These are phyloP conservation scores for Anomalospiza imberbis DNA, from an alignment of 2,797 vertebrate genomes.

Conservation along the genomic window DNA sequence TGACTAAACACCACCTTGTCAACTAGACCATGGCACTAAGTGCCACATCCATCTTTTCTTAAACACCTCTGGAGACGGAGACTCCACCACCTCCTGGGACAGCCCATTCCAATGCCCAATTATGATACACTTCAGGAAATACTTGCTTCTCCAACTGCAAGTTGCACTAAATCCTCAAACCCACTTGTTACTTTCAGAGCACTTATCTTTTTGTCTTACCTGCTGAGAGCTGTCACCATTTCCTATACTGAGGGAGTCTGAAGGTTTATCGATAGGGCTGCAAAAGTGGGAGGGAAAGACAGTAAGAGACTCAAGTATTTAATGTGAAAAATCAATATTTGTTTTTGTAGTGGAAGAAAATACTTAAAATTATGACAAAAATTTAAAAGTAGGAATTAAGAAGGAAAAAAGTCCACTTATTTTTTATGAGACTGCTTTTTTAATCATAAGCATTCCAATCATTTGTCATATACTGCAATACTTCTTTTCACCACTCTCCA, in stretches of 20 bases:
- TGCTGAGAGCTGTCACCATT: slow-evolving; percentile 95
- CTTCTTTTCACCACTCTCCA: background rate
- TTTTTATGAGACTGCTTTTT: background rate
- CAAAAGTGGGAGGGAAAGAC: slow-evolving; percentile 45
- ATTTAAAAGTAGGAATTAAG: background rate
- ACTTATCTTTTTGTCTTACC: slow-evolving; percentile 74
- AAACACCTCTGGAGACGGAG: background rate
- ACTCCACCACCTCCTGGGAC: background rate
- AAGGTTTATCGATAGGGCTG: slow-evolving; percentile 94
- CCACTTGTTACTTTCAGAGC: background rate
- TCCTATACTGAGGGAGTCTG: slow-evolving; percentile 91
- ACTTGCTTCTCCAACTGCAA: background rate
- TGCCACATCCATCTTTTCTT: background rate
- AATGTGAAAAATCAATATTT: background rate
- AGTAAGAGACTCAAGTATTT: background rate
- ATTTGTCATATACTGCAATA: background rate
- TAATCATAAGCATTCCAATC: background rate
- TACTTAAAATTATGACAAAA: slow-evolving; percentile 5
- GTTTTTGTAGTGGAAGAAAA: background rate
- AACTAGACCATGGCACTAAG: background rate
- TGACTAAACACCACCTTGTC: background rate
- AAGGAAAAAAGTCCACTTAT: background rate
- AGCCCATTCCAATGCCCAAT: background rate
- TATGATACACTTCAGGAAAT: background rate
- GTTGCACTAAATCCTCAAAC: background rate